Conservation (phyloP, 1,140 invertebrate genomes). For the Heliothis subflexa region DNA sequence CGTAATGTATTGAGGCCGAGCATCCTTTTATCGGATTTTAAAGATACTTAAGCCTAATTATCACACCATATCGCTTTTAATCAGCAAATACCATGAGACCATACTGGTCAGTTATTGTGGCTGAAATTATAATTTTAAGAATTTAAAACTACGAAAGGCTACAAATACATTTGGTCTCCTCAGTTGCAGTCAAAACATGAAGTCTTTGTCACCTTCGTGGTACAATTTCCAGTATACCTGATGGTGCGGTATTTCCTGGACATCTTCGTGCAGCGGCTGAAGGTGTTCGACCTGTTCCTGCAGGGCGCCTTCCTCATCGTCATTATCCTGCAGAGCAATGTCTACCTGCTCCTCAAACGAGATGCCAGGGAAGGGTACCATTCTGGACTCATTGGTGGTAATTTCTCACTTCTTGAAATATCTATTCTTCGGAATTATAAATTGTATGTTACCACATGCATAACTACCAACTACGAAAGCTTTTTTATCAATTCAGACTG, state of each 20-base stretch:
- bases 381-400: slow-evolving; percentile 67
- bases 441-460: too few relatives aligned
- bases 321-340: slow-evolving; percentile 70
- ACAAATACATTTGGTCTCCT: too few relatives aligned
- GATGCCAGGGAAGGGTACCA: slow-evolving; percentile 64
- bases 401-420: neutral
- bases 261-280: slow-evolving; percentile 69
- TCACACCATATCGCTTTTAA: too few relatives aligned
- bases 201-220: neutral
- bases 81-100: too few relatives aligned
- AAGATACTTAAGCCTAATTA: too few relatives aligned
- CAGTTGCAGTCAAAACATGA: too few relatives aligned
- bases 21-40: too few relatives aligned
- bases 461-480: too few relatives aligned
- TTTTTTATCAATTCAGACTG: too few relatives aligned
- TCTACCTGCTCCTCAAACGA: slow-evolving; percentile 67
- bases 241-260: slow-evolving; percentile 70
- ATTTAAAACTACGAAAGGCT: too few relatives aligned
- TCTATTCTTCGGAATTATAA: too few relatives aligned
- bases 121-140: too few relatives aligned
- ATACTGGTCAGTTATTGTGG: neutral
- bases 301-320: slow-evolving; percentile 75
- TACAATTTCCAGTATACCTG: slow-evolving; percentile 54
- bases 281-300: slow-evolving; percentile 77
- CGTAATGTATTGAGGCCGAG: neutral